Base-by-base conservation (phyloP, 2,113 vertebrate genomes). In the Callorhinus ursinus region DNA sequence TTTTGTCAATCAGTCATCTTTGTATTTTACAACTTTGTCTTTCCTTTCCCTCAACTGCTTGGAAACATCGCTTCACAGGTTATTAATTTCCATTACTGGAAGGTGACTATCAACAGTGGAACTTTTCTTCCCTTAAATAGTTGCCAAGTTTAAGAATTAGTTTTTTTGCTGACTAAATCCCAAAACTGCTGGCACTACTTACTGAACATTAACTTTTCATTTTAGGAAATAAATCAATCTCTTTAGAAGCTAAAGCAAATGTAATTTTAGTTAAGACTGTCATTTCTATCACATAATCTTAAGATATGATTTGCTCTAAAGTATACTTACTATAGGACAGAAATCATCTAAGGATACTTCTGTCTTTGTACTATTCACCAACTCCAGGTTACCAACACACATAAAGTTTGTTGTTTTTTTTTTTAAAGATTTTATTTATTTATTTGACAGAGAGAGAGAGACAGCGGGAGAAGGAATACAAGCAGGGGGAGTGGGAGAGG, bases 381-480 rank as follows among this genome's bases (percentile, higher is more conserved):
- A 19, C 92, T 95, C 67, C 49, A 63, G 67, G 92, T 97, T 98
- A 98, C 97, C 96, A 98, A 97, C 61, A 22, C 94, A 95, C 98
- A 71, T 88, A 88, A 92, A 79, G 94, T 97, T 98, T 98, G 96
- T 92, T 96, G 46, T 6, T 46, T 46, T 46, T 46, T 46, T 46
- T 46, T 46, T 46, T 9, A 46, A 46, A 46, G 46, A 46, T 46
- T 46, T 46, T 46, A 46, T 46, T 46, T 46, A 46, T 46, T 46
- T 46, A 46, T 46, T 46, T 46, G 46, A 46, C 46, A 46, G 46
- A 46, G 46, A 46, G 8, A 46, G 46, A 46, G 46, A 46, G 7
- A 46, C 46, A 46, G 8, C 8, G 46, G 8, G 46, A 46, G 46
- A 46, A 46, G 46, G 46, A 46, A 46, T 7, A 46, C 46, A 46